These are phyloP conservation scores for Phoebastria nigripes DNA, from an alignment of 2,797 vertebrate genomes.

Conservation along the genomic window DNA sequence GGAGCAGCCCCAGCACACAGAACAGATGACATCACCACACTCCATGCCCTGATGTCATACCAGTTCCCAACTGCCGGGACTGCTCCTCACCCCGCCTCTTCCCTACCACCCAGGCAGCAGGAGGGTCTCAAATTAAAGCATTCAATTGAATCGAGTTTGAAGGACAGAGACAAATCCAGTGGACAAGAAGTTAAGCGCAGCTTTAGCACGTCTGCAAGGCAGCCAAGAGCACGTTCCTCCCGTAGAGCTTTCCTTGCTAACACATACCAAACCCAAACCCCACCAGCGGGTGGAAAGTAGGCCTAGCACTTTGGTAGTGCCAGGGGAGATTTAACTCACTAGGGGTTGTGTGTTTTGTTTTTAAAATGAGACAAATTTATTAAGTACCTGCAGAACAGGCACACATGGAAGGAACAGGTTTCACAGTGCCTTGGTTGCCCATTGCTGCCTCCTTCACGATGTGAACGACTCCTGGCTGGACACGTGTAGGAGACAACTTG, in stretches of 20 bases:
- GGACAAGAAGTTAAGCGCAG: background rate
- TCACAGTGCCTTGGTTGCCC: rapidly evolving
- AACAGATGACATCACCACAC: background rate
- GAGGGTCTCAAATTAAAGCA: background rate
- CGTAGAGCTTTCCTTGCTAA: background rate
- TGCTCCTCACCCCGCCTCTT: rapidly evolving
- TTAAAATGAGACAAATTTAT: background rate
- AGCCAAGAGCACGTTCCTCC: background rate
- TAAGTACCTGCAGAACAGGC: background rate
- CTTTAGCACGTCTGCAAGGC: background rate
- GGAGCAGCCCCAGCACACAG: background rate
- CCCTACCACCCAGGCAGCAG: background rate
- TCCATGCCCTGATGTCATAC: background rate
- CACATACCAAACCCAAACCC: background rate
- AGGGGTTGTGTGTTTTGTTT: background rate
- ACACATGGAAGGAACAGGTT: background rate
- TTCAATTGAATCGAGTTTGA: rapidly evolving
- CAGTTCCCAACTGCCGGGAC: rapidly evolving
- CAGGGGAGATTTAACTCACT: background rate
- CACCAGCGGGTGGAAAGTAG: rapidly evolving
- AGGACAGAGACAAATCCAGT: background rate
- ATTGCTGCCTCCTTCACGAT: conserved; percentile 49
- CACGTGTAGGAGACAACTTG: conserved; percentile 77
- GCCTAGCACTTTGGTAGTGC: background rate
- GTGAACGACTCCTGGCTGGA: conserved; percentile 75